phyloP scores from a whole-genome alignment of 2,888 invertebrate species.

The Apotomis turbidana region DNA sequence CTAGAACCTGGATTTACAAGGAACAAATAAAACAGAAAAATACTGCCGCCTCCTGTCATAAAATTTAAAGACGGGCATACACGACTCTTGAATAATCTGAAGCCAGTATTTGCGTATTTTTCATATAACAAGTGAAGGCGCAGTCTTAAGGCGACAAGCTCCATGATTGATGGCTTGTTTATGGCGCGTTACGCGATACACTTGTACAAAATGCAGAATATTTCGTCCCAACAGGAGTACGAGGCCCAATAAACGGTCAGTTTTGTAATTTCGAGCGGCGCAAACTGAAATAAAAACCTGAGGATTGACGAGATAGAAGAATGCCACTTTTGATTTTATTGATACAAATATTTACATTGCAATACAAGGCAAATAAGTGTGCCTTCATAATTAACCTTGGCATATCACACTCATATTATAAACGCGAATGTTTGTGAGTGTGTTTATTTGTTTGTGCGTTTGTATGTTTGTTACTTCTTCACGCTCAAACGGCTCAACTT shows the following conservation, averaged over 20 bases:
- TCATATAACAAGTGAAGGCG: conserved; percentile 38
- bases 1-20: conserved; percentile 16
- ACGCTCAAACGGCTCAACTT: too few relatives aligned
- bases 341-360: too few relatives aligned
- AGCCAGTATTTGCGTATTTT: conserved; percentile 35
- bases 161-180: conserved; percentile 41
- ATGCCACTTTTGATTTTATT: too few relatives aligned
- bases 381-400: too few relatives aligned
- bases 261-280: too few relatives aligned
- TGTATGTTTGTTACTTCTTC: too few relatives aligned
- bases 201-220: conserved; percentile 20
- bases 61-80: conserved; percentile 39
- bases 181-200: conserved; percentile 39
- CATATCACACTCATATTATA: too few relatives aligned
- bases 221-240: background rate
- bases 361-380: too few relatives aligned
- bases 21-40: conserved; percentile 35
- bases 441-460: too few relatives aligned
- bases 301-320: too few relatives aligned
- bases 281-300: too few relatives aligned
- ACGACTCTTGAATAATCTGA: conserved; percentile 40
- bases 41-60: conserved; percentile 28
- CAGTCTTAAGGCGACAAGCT: conserved; percentile 32
- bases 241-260: background rate
- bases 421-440: too few relatives aligned